A percentile compares a stretch with the other conserved stretches of the same genome.
Conservation (phyloP, 2,113 vertebrate genomes). For the Tupaia tana region DNA sequence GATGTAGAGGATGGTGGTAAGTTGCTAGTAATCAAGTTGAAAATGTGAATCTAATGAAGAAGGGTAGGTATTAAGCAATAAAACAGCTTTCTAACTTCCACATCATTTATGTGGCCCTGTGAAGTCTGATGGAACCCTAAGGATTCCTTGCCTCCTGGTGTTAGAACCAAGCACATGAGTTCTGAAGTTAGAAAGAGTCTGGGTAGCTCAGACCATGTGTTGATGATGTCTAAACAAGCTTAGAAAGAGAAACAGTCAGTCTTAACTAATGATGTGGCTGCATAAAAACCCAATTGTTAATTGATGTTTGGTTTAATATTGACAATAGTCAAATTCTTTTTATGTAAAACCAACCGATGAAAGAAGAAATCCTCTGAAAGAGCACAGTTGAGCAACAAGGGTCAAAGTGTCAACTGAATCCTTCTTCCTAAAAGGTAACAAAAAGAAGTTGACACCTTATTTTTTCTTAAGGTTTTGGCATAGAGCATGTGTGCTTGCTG, state of each 20-base stretch:
- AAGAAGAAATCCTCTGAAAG: slow-evolving; percentile 48
- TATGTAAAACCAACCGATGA: slow-evolving; percentile 59
- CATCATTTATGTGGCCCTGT: slow-evolving; percentile 14
- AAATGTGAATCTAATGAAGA: slow-evolving; percentile 53
- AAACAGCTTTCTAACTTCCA: slow-evolving; percentile 41
- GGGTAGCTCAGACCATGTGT: slow-evolving; percentile 53
- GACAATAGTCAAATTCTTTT: slow-evolving; percentile 67
- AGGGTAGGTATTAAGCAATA: slow-evolving; percentile 48
- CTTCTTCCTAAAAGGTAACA: slow-evolving; percentile 51
- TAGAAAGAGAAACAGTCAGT: slow-evolving; percentile 53
- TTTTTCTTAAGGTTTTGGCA: no score
- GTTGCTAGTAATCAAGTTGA: slow-evolving; percentile 41
- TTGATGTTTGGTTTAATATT: slow-evolving; percentile 71
- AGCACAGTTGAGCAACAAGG: slow-evolving; percentile 32
- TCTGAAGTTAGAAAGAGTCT: slow-evolving; percentile 65
- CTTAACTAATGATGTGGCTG: slow-evolving; percentile 67
- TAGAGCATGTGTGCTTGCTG: no score
- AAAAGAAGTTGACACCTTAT: background rate
- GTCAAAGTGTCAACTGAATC: slow-evolving; percentile 34
- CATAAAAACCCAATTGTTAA: slow-evolving; percentile 67
- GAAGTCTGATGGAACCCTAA: slow-evolving; percentile 14
- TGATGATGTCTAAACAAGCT: slow-evolving; percentile 71
- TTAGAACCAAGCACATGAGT: slow-evolving; percentile 8
- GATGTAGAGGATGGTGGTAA: background rate
- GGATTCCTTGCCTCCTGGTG: slow-evolving; percentile 36